Conservation (phyloP, 1,140 invertebrate species). For the Pararge aegeria region DNA sequence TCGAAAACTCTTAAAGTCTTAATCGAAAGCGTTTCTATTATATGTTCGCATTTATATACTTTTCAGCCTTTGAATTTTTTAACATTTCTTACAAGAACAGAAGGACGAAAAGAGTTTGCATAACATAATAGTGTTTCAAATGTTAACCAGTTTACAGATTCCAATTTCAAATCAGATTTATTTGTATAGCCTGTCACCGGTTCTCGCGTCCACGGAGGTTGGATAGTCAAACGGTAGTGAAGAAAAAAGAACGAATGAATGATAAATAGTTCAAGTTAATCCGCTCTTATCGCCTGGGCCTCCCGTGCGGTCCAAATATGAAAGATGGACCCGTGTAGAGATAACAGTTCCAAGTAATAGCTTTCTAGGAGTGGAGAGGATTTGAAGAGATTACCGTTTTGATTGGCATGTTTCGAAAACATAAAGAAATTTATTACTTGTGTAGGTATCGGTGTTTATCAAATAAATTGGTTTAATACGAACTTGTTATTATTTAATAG, state of each 20-base stretch:
- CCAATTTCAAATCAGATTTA: constrained; percentile 23
- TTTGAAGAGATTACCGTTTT: constrained; percentile 38
- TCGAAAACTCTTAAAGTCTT: constrained; percentile 15
- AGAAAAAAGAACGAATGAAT: constrained; percentile 65
- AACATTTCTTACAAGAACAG: not conserved
- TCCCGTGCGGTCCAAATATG: constrained; percentile 76
- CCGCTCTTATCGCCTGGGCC: constrained; percentile 66
- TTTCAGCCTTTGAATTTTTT: too few relatives aligned
- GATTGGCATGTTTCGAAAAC: constrained; percentile 37
- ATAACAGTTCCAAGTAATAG: constrained; percentile 73
- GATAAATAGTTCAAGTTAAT: constrained; percentile 76
- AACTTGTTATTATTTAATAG: not conserved
- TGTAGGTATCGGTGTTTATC: constrained; percentile 8
- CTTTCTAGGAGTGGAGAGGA: constrained; percentile 46
- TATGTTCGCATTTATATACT: not conserved
- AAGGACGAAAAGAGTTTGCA: not conserved
- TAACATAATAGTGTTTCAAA: not conserved
- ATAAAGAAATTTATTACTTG: constrained; percentile 17
- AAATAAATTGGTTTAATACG: constrained; percentile 1
- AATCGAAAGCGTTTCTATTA: not conserved
- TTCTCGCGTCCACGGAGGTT: constrained; percentile 23
- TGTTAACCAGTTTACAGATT: constrained; percentile 10
- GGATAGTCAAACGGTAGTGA: constrained; percentile 56
- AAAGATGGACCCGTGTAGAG: constrained; percentile 62
- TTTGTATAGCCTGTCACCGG: constrained; percentile 25